A percentile compares a stretch with the other conserved stretches of the same genome.
Conservation (phyloP, 2,888 invertebrate species). For the Neoitamus cyanurus region DNA sequence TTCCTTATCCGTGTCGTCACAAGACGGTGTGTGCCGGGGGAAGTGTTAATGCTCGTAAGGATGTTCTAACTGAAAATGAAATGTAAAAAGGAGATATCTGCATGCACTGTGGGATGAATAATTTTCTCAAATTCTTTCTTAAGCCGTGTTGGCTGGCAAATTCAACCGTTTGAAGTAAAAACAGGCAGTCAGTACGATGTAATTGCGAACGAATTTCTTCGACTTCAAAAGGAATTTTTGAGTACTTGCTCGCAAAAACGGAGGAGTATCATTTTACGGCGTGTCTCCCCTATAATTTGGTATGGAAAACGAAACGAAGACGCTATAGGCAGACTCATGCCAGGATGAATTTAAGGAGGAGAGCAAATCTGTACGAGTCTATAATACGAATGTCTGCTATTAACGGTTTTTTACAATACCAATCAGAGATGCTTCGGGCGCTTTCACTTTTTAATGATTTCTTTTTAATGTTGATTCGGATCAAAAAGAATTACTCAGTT, state of each 20-base stretch:
- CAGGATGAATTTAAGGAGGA: neutral
- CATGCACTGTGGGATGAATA: neutral
- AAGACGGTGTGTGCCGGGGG: neutral
- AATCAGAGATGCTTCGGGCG: neutral
- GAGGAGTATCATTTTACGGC: neutral
- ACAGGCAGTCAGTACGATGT: neutral
- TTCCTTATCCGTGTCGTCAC: neutral
- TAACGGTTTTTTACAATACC: neutral
- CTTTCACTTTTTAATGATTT: neutral
- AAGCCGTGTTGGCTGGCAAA: neutral
- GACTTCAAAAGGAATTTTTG: neutral
- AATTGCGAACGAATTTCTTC: neutral
- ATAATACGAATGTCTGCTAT: neutral
- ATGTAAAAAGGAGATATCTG: neutral
- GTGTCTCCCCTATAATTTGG: neutral
- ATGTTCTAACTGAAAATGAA: neutral
- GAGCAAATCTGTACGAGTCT: neutral
- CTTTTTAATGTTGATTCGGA: neutral
- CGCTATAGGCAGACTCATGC: neutral
- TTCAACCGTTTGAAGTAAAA: neutral
- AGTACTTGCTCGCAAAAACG: neutral
- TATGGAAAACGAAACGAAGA: neutral
- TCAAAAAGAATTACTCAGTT: neutral
- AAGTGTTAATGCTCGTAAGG: neutral
- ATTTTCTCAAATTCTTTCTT: neutral